Conservation (phyloP, 2,888 invertebrate genomes). For the Ormyrus rosae region DNA sequence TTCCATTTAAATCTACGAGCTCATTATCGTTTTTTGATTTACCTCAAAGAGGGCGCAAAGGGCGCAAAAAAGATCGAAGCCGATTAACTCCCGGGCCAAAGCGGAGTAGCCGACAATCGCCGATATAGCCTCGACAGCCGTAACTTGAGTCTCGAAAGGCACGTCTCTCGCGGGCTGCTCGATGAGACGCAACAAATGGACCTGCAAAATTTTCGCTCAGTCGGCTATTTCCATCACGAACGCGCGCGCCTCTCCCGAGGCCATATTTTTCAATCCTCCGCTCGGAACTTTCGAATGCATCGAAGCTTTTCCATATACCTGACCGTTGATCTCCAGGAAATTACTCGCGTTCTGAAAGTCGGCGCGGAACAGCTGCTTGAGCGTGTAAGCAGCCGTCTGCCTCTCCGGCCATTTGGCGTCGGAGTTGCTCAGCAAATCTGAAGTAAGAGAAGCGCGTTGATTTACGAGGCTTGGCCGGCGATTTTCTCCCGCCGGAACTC, state of each 20-base stretch:
- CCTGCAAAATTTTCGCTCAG: not conserved
- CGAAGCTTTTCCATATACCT: conserved; percentile 51
- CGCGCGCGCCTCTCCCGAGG: no score
- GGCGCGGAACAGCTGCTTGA: conserved; percentile 63
- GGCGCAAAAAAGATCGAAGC: conserved; percentile 61
- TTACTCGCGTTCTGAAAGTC: conserved; percentile 61
- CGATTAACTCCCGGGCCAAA: conserved; percentile 57
- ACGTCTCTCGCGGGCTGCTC: conserved; percentile 50
- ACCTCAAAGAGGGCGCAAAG: conserved; percentile 65
- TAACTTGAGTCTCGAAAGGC: conserved; percentile 60
- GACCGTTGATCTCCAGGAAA: conserved; percentile 61
- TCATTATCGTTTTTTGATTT: conserved; percentile 21
- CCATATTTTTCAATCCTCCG: no score
- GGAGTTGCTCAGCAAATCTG: conserved; percentile 58
- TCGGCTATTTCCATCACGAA: no score
- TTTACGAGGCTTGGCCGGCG: no score
- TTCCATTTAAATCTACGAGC: no score
- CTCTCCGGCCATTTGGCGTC: conserved; percentile 61
- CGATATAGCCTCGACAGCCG: conserved; percentile 59
- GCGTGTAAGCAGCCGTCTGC: conserved; percentile 63
- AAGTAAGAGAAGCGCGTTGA: no score
- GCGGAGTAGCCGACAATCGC: conserved; percentile 59
- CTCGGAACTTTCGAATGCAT: no score
- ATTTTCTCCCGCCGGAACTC: not conserved
- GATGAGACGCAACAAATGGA: conserved; percentile 56